Evolutionary conservation across 2,888 invertebrate species (phyloP), one percentile per base, ranked within the genome.

Genomic region (Hymenopus coronatus): DNA sequence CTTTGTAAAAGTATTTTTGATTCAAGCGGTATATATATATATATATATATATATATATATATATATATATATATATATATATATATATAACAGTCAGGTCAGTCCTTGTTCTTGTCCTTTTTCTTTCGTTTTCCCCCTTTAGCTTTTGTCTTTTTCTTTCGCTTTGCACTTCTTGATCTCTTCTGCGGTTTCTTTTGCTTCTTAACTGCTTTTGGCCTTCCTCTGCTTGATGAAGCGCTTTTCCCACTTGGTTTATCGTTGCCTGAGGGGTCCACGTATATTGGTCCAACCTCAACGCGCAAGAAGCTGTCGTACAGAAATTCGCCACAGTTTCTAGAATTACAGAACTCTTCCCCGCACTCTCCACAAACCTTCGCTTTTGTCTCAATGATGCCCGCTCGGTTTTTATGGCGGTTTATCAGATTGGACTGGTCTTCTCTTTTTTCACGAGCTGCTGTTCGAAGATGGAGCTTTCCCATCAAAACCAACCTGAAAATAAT

Each of bases 321-420:
- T 89, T 94, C 94, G 33, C 93, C 93, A 91, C 96, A 96, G 84
- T 93, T 92, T 91, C 93, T 94, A n/a, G 95, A 94, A 92, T 92
- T 95, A 93, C 98, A 98, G 93, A 97, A 97, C 93, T 98, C 98
- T 93, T 97, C 97, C 9, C 96, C 96, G 91, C 98, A 98, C 92
- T 97, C 97, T 0, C 94, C 93, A 92, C 98, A 98, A 88, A 96
- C 95, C 88, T 96, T 94, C 70, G 96, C 95, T 91, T 96, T 95
- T 30, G 96, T 96, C 93, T 97, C 97, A 46, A 97, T 95, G 89
- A 97, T 96, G 25, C 97, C 97, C 0, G 97, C 96, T 90, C 97
- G 96, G 92, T 97, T 97, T 93, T 98, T 98, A n/a, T 95, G 95
- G 92, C 96, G 96, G 91, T 96, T 95, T 54, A 96, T 93, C 70